Conservation (phyloP, 2,113 vertebrate genomes). For the Mixornis gularis region DNA sequence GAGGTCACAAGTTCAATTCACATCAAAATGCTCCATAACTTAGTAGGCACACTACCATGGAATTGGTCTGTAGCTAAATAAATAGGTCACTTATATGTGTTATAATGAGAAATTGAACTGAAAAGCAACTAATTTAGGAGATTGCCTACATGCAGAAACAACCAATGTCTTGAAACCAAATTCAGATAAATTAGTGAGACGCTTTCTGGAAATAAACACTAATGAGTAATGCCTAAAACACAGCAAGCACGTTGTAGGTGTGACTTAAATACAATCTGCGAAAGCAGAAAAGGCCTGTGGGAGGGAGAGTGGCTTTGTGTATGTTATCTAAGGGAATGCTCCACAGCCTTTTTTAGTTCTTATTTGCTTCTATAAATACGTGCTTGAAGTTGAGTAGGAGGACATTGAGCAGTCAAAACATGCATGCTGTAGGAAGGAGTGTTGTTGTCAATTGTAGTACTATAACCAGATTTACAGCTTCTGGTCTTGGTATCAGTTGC, state of each 20-base stretch:
- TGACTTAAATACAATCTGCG: constrained; percentile 45
- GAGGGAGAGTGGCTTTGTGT: constrained; percentile 12
- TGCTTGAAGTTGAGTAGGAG: constrained; percentile 54
- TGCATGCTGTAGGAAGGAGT: not conserved
- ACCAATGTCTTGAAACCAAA: constrained; percentile 28
- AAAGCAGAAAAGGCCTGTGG: constrained; percentile 53
- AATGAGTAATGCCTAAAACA: constrained; percentile 57
- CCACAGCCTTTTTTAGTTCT: not conserved
- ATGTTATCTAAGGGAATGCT: constrained; percentile 17
- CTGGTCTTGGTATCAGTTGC: constrained; percentile 10
- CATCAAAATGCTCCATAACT: constrained; percentile 1
- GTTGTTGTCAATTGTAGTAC: not conserved
- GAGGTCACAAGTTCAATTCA: not conserved
- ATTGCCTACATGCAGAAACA: not conserved
- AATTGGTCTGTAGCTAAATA: not conserved
- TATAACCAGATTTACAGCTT: not conserved
- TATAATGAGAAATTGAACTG: constrained; percentile 29
- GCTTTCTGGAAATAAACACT: constrained; percentile 50
- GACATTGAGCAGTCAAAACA: constrained; percentile 4
- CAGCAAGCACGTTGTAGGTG: not conserved
- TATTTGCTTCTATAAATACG: constrained; percentile 20
- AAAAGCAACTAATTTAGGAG: constrained; percentile 33
- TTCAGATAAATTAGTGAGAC: constrained; percentile 57
- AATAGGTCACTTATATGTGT: constrained; percentile 10
- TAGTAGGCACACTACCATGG: not conserved